Evolutionary conservation across 2,113 vertebrate species (phyloP).

Genomic region (Etia nguti): DNA sequence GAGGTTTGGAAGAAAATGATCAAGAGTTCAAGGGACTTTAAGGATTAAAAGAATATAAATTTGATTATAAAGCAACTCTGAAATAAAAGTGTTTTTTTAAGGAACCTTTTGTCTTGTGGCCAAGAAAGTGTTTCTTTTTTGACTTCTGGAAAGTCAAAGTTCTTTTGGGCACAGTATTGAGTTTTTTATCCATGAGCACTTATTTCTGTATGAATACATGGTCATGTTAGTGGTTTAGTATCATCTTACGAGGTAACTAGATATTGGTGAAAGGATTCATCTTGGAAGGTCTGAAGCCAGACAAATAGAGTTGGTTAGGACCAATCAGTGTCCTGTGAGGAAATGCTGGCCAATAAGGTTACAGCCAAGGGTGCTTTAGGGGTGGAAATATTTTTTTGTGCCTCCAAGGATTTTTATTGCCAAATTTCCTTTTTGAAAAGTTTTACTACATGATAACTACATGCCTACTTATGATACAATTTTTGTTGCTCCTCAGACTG

Average conservation of each 20-base stretch:
- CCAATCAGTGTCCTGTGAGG: background rate
- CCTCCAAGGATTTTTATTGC: background rate
- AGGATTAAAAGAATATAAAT: background rate
- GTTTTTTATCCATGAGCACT: background rate
- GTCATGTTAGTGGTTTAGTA: background rate
- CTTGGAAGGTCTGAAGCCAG: background rate
- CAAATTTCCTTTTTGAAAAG: background rate
- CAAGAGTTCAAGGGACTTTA: background rate
- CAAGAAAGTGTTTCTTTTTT: background rate
- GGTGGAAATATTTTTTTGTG: background rate
- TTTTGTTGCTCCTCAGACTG: background rate
- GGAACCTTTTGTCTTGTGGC: background rate
- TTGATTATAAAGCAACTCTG: background rate
- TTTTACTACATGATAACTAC: background rate
- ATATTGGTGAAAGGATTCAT: background rate
- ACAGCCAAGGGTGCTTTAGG: background rate
- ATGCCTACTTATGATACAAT: rapidly evolving
- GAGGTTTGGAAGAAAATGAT: background rate
- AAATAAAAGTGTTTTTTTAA: background rate
- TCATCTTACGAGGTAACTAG: background rate
- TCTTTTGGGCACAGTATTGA: background rate
- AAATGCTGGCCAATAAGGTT: background rate
- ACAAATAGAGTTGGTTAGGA: background rate
- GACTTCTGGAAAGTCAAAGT: background rate
- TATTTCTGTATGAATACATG: background rate